These are phyloP conservation scores for Callopanchax toddi DNA, from an alignment of 2,113 vertebrate genomes.

Conservation along the genomic window DNA sequence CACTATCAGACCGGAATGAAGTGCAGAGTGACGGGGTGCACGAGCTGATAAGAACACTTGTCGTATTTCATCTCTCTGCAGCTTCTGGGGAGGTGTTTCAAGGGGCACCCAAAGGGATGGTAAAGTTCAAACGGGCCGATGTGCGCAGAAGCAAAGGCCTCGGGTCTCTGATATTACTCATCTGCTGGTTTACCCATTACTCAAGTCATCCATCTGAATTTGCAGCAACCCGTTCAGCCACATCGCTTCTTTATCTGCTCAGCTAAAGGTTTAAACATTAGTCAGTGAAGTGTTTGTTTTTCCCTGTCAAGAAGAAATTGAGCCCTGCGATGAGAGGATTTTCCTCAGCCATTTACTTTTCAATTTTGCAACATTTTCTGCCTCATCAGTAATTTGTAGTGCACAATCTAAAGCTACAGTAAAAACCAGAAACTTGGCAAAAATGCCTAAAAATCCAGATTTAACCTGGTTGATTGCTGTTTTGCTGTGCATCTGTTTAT, in stretches of 20 bases:
- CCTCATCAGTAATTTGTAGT: background rate
- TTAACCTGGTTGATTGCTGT: background rate
- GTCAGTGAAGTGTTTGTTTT: background rate
- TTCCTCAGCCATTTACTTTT: background rate
- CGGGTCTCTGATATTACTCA: conserved; percentile 20
- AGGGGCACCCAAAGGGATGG: conserved; percentile 1
- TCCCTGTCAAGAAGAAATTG: background rate
- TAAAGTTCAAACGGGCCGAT: conserved; percentile 3
- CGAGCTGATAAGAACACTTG: conserved; percentile 46
- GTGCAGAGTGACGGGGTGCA: conserved; percentile 6
- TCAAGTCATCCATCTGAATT: conserved; percentile 21
- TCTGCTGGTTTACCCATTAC: conserved; percentile 18
- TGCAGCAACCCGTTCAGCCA: conserved; percentile 11
- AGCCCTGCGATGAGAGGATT: background rate
- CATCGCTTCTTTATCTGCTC: background rate
- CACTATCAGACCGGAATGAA: conserved; percentile 15
- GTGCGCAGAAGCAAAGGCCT: background rate
- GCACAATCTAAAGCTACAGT: background rate
- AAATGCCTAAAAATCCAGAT: background rate
- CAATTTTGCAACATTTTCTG: background rate
- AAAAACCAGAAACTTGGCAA: background rate
- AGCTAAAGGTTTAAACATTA: conserved; percentile 1
- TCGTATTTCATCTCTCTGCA: background rate
- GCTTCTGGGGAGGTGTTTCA: conserved; percentile 26
- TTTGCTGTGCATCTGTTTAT: background rate